A percentile compares a stretch with the other conserved stretches of the same genome.
Conservation (phyloP, 2,797 vertebrate species). For the Thripadectes ignobilis region DNA sequence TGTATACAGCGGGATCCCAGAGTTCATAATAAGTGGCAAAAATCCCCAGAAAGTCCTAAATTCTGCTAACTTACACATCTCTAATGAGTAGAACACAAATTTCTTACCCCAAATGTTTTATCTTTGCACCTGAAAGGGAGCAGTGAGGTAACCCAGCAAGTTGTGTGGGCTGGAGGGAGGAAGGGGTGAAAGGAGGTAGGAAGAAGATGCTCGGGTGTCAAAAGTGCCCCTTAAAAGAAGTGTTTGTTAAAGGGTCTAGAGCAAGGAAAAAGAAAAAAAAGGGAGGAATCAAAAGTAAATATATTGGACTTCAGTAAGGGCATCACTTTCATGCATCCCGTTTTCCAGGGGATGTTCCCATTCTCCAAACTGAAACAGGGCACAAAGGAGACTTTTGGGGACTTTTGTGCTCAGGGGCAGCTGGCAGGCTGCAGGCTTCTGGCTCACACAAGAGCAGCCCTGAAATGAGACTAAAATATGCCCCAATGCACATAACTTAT, state of each 20-base stretch:
- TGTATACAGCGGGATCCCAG: neutral
- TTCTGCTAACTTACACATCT: neutral
- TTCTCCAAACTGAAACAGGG: neutral
- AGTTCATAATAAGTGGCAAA: neutral
- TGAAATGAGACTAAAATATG: neutral
- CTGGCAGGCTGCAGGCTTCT: neutral
- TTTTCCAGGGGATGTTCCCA: neutral
- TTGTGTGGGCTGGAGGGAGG: neutral
- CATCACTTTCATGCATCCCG: accelerated
- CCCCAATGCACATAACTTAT: neutral
- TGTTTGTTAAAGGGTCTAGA: neutral
- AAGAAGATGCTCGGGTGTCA: neutral
- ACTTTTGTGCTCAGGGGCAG: neutral
- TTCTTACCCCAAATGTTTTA: neutral
- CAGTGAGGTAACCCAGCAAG: neutral
- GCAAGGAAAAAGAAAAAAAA: neutral
- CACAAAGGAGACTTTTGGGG: neutral
- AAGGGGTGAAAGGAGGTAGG: neutral
- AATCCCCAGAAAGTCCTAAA: neutral
- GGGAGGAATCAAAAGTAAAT: neutral
- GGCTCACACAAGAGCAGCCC: neutral
- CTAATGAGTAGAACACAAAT: neutral
- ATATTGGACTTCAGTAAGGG: neutral
- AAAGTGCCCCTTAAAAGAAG: neutral
- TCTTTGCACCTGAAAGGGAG: neutral